phyloP scores from a whole-genome alignment of 2,888 invertebrate genomes.

The Eupithecia dodoneata region DNA sequence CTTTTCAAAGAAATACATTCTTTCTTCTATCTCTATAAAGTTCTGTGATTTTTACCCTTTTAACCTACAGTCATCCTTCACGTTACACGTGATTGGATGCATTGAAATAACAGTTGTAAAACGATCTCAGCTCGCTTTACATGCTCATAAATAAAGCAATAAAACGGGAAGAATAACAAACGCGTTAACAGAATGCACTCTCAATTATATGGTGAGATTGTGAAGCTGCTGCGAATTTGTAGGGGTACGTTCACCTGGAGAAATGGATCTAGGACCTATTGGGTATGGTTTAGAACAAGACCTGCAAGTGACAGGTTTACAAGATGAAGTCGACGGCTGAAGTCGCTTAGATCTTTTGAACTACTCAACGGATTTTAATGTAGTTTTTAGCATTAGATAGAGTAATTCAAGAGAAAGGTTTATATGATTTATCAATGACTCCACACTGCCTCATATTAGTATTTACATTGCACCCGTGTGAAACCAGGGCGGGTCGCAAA shows the following conservation, averaged over 20 bases:
- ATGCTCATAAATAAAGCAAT: constrained; percentile 43
- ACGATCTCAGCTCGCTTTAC: constrained; percentile 36
- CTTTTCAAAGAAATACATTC: no score
- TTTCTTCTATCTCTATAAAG: no score
- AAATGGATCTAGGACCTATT: constrained; percentile 7
- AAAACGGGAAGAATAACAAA: constrained; percentile 45
- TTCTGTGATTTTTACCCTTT: no score
- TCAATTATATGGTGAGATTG: constrained; percentile 55
- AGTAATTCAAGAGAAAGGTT: no score
- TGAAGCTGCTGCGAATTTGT: constrained; percentile 47
- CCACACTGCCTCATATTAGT: no score
- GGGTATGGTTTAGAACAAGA: background rate
- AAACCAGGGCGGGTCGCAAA: no score
- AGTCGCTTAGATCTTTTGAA: no score
- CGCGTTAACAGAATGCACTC: constrained; percentile 61
- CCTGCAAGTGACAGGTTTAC: background rate
- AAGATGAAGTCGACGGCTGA: no score
- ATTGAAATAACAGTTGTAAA: constrained; percentile 33
- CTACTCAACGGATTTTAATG: no score
- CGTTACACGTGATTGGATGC: constrained; percentile 3
- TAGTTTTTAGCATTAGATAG: no score
- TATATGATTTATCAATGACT: no score
- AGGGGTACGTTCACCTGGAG: constrained; percentile 32
- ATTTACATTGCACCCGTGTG: no score
- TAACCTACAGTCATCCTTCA: background rate